phyloP scores from a whole-genome alignment of 2,888 invertebrate genomes.

The Drosophila robusta region DNA sequence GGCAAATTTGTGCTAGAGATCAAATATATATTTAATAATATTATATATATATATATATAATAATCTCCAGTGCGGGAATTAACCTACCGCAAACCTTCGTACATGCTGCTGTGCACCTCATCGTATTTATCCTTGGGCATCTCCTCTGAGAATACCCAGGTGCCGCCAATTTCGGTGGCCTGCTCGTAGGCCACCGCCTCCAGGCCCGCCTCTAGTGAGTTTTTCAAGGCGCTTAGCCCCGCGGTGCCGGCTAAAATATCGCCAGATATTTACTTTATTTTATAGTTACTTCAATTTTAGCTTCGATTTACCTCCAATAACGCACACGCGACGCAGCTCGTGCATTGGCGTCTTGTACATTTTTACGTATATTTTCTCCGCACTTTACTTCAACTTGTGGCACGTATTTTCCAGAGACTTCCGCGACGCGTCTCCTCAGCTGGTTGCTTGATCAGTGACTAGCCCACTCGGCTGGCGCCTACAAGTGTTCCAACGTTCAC shows the following conservation, averaged over 20 bases:
- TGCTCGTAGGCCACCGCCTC: slow-evolving; percentile 92
- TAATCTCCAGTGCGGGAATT: neutral
- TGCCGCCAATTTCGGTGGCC: slow-evolving; percentile 92
- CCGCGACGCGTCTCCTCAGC: slow-evolving; percentile 22
- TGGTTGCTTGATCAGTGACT: slow-evolving; percentile 39
- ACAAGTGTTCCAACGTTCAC: slow-evolving; percentile 12
- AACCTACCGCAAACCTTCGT: slow-evolving; percentile 92
- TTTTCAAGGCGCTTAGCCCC: slow-evolving; percentile 92
- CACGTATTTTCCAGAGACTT: neutral
- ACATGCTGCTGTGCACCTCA: slow-evolving; percentile 96
- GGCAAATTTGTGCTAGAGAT: slow-evolving; percentile 94
- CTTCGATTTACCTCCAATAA: slow-evolving; percentile 88
- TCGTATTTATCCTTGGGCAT: slow-evolving; percentile 91
- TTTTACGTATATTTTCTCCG: slow-evolving; percentile 1
- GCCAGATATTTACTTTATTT: neutral
- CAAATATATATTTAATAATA: neutral
- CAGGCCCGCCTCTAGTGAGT: slow-evolving; percentile 86
- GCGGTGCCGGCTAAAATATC: slow-evolving; percentile 90
- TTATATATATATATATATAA: neutral
- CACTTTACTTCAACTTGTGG: slow-evolving; percentile 1
- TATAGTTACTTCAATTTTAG: neutral
- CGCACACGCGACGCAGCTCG: slow-evolving; percentile 85
- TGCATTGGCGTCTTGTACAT: slow-evolving; percentile 59
- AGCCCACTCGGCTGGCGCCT: slow-evolving; percentile 6
- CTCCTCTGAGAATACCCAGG: slow-evolving; percentile 95